These are phyloP conservation scores for Drosophila cardini DNA, from an alignment of 1,140 invertebrate species.

Conservation along the genomic window DNA sequence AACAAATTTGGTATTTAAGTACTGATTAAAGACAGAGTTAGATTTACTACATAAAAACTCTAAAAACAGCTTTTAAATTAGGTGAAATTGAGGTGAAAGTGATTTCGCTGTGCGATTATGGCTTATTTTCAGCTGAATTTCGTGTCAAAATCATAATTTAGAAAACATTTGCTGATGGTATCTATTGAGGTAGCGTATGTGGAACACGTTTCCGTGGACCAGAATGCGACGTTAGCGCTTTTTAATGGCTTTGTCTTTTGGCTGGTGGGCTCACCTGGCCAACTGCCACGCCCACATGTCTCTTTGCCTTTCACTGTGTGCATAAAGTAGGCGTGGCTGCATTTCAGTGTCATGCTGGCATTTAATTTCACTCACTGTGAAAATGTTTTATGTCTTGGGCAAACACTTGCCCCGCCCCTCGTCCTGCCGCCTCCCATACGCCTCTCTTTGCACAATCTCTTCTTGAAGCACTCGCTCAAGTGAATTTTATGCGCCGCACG, in stretches of 20 bases:
- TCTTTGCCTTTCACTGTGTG: conserved; percentile 5
- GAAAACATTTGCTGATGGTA: conserved; percentile 25
- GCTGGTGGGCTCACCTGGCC: conserved; percentile 18
- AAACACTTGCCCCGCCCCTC: conserved; percentile 60
- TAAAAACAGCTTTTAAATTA: neutral
- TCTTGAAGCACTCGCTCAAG: conserved; percentile 25
- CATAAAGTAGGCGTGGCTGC: conserved; percentile 48
- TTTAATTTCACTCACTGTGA: conserved; percentile 82
- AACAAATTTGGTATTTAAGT: no score
- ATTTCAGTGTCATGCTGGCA: conserved; percentile 81
- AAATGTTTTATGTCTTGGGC: conserved; percentile 81
- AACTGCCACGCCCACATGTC: no score
- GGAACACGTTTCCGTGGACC: conserved; percentile 42
- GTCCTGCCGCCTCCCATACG: neutral
- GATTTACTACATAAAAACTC: neutral
- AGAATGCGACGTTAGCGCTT: conserved; percentile 73
- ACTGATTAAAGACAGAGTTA: no score
- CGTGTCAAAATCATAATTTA: conserved; percentile 41
- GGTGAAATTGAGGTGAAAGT: conserved; percentile 1
- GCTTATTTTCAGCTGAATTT: neutral
- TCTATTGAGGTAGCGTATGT: conserved; percentile 19
- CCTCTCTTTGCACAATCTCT: neutral
- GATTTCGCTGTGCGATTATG: neutral
- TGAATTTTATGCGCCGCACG: conserved; percentile 71
- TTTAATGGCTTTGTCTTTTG: conserved; percentile 79